Percentiles rank a stretch among this genome's conserved stretches.
These are phyloP conservation scores for Cyphomyrus discorhynchus DNA, from an alignment of 2,113 vertebrate genomes.

Conservation along the genomic window DNA sequence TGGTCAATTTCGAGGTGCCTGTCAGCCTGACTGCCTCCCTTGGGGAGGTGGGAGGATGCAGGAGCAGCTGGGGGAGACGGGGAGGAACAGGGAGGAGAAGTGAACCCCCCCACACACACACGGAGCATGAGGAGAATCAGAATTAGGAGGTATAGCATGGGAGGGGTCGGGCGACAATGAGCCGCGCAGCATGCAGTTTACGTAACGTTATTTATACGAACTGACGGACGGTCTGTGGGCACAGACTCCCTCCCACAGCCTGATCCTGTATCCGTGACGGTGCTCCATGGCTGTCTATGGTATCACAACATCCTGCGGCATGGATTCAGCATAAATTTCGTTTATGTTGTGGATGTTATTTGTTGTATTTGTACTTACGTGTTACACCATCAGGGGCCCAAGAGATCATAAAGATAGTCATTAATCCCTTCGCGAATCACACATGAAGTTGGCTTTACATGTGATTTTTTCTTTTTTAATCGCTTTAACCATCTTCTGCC, in stretches of 20 bases:
- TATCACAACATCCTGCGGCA: neutral
- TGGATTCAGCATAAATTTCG: neutral
- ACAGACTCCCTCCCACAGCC: neutral
- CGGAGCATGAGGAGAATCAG: neutral
- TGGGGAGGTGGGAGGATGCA: neutral
- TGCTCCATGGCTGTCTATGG: neutral
- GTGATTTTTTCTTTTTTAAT: slow-evolving; percentile 4
- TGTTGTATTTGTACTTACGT: neutral
- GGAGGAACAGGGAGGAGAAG: neutral
- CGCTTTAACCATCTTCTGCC: slow-evolving; percentile 1
- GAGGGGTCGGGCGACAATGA: neutral
- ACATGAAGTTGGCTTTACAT: neutral
- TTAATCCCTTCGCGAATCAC: neutral
- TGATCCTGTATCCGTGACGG: neutral
- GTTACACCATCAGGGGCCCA: neutral
- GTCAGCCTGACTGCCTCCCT: neutral
- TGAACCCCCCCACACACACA: neutral
- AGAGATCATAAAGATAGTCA: neutral
- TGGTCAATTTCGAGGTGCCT: neutral
- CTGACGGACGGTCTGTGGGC: neutral
- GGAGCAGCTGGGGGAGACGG: neutral
- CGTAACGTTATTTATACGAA: neutral
- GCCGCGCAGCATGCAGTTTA: neutral
- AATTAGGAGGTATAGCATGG: neutral
- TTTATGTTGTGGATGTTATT: neutral